phyloP scores from a whole-genome alignment of 2,888 invertebrate genomes.

The Disparrhopalites patrizii region DNA sequence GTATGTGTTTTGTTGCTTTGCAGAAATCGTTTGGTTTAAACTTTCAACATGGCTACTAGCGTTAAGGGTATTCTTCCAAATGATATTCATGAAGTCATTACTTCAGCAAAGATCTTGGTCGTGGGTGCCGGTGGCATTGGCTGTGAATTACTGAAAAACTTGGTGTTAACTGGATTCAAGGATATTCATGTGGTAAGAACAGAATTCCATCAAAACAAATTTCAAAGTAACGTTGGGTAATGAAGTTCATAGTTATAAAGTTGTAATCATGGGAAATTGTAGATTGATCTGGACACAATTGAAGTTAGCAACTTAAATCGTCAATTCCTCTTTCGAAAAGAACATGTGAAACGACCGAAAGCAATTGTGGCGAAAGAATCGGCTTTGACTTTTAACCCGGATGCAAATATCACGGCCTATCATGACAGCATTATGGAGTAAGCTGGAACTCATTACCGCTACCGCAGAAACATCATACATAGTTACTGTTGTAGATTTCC shows the following conservation, averaged over 20 bases:
- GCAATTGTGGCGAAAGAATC: constrained; percentile 86
- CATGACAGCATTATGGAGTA: constrained; percentile 92
- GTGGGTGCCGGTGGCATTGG: constrained; percentile 99
- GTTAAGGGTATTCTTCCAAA: constrained; percentile 65
- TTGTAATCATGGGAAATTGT: no score
- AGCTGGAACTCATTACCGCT: no score
- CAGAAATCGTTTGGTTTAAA: no score
- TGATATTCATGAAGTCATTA: constrained; percentile 63
- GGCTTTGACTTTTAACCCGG: constrained; percentile 80
- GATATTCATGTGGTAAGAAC: constrained; percentile 87
- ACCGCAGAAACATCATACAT: no score
- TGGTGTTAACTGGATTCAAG: constrained; percentile 88
- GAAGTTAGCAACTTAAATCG: constrained; percentile 98
- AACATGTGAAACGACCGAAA: constrained; percentile 97
- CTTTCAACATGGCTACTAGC: constrained; percentile 64
- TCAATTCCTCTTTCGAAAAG: constrained; percentile 97
- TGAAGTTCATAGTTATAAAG: no score
- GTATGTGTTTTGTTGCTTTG: no score
- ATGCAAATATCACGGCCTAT: constrained; percentile 80
- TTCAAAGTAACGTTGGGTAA: no score
- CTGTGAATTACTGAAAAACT: constrained; percentile 95
- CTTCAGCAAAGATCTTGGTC: constrained; percentile 71
- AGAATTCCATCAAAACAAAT: no score
- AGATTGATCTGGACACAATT: constrained; percentile 99
- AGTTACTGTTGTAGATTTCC: no score